phyloP scores from a whole-genome alignment of 1,140 invertebrate genomes.

The Ceratosolen solmsi region DNA sequence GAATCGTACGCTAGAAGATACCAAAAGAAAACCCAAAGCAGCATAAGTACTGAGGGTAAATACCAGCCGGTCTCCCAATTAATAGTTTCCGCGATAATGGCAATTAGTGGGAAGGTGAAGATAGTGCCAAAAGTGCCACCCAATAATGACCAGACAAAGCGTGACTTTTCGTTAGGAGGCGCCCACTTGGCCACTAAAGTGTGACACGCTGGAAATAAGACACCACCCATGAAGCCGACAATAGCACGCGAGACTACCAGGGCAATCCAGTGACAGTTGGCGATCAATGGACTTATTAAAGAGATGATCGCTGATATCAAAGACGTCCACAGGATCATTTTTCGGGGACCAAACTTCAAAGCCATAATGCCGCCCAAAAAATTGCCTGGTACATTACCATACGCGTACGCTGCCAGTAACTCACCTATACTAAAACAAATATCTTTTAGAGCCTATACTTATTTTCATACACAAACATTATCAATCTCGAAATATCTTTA shows the following conservation, averaged over 20 bases:
- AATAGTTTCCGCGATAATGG: slow-evolving; percentile 76
- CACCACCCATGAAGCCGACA: slow-evolving; percentile 73
- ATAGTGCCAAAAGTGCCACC: slow-evolving; percentile 85
- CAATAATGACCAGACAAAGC: slow-evolving; percentile 81
- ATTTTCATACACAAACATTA: neutral
- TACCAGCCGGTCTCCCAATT: slow-evolving; percentile 85
- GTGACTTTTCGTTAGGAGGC: slow-evolving; percentile 80
- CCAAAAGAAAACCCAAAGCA: slow-evolving; percentile 78
- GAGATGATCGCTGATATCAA: slow-evolving; percentile 78
- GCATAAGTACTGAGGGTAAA: slow-evolving; percentile 77
- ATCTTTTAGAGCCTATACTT: neutral
- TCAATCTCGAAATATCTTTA: too few species aligned
- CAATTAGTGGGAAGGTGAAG: slow-evolving; percentile 81
- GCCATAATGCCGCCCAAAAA: slow-evolving; percentile 79
- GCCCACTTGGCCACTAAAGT: slow-evolving; percentile 80
- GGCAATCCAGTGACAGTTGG: slow-evolving; percentile 63
- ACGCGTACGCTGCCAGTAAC: slow-evolving; percentile 77
- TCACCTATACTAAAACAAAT: slow-evolving; percentile 69
- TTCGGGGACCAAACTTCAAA: slow-evolving; percentile 79
- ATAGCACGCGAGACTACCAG: slow-evolving; percentile 56
- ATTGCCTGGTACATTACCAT: slow-evolving; percentile 69
- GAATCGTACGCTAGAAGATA: slow-evolving; percentile 78
- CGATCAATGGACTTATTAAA: slow-evolving; percentile 76
- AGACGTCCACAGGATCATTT: slow-evolving; percentile 79
- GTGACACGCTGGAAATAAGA: slow-evolving; percentile 80